Evolutionary conservation across 92 coral and sea anemone species (phyloP), one percentile per base, ranked within the genome.

Genomic region (Heliopora coerulea): DNA sequence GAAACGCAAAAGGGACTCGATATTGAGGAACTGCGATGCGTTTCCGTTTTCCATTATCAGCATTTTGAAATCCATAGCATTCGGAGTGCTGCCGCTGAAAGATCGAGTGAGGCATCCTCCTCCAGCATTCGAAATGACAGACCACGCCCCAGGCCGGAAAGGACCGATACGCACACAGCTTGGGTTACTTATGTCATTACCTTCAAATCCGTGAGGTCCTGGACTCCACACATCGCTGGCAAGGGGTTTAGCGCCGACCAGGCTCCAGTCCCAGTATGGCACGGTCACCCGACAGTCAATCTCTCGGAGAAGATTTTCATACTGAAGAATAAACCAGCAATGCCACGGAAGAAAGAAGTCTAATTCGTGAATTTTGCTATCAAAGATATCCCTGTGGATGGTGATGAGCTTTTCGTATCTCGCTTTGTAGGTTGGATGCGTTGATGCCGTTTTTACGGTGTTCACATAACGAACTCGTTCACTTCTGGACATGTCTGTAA

Each of bases 211-310:
- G 11, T 37, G 6, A 54, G 31, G 25, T 0, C 48, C 73, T 4
- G 68, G 13, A 59, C 35, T 48, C 88, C 88, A 84, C 46, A 75
- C 11, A 10, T 48, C 69, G 32, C 73, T 52, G n/a, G 14, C 59
- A 54, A 72, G 80, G 0, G 85, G 85, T 12, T 80, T 59, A 11
- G 76, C 88, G 7, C 85, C 82, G 41, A 56, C 72, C 78, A 80
- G 80, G 34, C 66, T 72, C 78, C 68, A 84, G 54, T 84, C 88
- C 88, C 88, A 84, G 56, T 80, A 84, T 33, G 88, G 61, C 9
- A 80, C 82, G 8, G 88, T 84, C 18, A 84, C 28, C 20, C 88
- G 78, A 54, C 85, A 80, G 56, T 61, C 49, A 30, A 84, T 63
- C 3, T 59, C 34, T 12, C 74, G 9, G 3, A 67, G 34, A 17